Percentiles rank a stretch among this genome's conserved stretches.
Evolutionary conservation across 2,113 vertebrate species (phyloP).

Genomic region (Eulacestoma nigropectus): DNA sequence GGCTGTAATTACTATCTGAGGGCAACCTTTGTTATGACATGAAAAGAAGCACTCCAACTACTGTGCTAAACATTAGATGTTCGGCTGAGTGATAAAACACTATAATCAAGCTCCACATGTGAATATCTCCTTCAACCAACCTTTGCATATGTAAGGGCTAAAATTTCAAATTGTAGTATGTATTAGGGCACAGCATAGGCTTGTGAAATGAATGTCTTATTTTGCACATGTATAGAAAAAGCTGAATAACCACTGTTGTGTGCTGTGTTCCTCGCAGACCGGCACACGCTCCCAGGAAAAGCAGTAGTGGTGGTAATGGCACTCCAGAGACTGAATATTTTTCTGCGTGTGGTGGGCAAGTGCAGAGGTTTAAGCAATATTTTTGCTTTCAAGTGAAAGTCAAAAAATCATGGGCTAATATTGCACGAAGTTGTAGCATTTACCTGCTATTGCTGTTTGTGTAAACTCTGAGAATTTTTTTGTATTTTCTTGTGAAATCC

Average conservation of each 20-base stretch:
- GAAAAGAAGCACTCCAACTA: slow-evolving; percentile 36
- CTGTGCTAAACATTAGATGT: slow-evolving; percentile 36
- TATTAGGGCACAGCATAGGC: background rate
- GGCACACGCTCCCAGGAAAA: background rate
- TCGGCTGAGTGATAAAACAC: slow-evolving; percentile 35
- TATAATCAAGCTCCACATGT: slow-evolving; percentile 43
- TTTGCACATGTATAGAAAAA: background rate
- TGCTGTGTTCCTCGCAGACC: background rate
- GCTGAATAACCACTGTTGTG: background rate
- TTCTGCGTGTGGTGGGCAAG: background rate
- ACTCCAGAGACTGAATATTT: background rate
- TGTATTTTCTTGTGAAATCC: background rate
- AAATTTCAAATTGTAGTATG: background rate
- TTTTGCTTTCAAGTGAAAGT: background rate
- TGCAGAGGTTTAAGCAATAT: background rate
- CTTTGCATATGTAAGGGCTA: background rate
- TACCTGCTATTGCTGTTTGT: background rate
- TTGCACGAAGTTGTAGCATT: background rate
- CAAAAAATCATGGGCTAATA: background rate
- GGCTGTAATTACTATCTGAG: slow-evolving; percentile 51
- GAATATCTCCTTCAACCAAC: slow-evolving; percentile 17
- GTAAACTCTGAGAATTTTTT: background rate
- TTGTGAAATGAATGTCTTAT: background rate
- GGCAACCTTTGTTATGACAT: slow-evolving; percentile 39
- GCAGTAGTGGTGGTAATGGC: background rate